Conservation (phyloP, 1,140 invertebrate genomes). For the Drosophila suzukii region DNA sequence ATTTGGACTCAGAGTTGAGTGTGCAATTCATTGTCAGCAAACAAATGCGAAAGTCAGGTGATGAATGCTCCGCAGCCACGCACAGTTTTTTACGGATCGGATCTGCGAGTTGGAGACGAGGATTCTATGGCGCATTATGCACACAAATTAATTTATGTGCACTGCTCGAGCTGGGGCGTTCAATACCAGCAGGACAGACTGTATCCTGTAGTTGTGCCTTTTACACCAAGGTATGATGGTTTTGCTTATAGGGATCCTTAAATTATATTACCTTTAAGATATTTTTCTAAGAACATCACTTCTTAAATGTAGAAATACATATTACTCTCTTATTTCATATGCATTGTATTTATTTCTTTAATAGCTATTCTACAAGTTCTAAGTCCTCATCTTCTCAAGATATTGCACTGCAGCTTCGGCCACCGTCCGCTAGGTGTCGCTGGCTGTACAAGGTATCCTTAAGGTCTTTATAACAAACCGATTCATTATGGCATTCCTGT, state of each 20-base stretch:
- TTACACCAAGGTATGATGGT: no score
- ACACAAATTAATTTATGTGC: constrained; percentile 82
- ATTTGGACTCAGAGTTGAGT: constrained; percentile 54
- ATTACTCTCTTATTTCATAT: not conserved
- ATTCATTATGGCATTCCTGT: constrained; percentile 18
- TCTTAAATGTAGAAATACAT: not conserved
- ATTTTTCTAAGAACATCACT: no score
- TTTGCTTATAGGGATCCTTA: not conserved
- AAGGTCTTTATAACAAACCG: not conserved
- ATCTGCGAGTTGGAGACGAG: constrained; percentile 3
- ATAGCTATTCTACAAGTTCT: not conserved
- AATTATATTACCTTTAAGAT: not conserved
- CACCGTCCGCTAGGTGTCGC: constrained; percentile 7
- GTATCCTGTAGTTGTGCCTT: not conserved
- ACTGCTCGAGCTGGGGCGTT: constrained; percentile 10
- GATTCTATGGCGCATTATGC: constrained; percentile 74
- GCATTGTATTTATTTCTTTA: not conserved
- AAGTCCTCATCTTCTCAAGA: no score
- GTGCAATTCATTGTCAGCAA: constrained; percentile 84
- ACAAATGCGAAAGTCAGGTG: constrained; percentile 74
- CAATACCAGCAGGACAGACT: constrained; percentile 10
- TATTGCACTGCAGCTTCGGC: not conserved
- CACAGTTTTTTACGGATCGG: constrained; percentile 40
- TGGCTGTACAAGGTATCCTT: constrained; percentile 26
- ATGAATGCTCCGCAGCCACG: constrained; percentile 79